A percentile compares a stretch with the other conserved stretches of the same genome.
phyloP scores from a whole-genome alignment of 2,888 invertebrate genomes.

The Rhaphigaster nebulosa region DNA sequence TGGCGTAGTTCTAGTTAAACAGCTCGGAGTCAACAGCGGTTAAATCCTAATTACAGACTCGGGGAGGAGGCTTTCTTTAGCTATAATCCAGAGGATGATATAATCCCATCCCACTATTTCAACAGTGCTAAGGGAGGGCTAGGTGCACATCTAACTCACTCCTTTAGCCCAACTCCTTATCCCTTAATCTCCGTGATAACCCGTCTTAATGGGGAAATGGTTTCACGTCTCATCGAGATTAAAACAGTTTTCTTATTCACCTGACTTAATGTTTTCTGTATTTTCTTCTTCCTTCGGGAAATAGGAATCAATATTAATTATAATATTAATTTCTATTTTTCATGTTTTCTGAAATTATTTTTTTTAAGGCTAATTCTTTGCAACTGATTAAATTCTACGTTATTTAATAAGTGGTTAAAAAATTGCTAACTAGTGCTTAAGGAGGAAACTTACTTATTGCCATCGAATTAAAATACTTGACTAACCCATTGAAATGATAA shows the following conservation, averaged over 20 bases:
- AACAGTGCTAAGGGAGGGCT: not conserved
- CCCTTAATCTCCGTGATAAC: conserved; percentile 41
- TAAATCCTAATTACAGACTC: not conserved
- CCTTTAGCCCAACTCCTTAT: conserved; percentile 41
- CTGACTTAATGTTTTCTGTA: not conserved
- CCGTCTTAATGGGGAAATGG: conserved; percentile 38
- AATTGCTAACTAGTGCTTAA: no score
- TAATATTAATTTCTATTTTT: not conserved
- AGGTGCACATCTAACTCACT: conserved; percentile 19
- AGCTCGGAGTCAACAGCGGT: not conserved
- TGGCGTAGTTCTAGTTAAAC: not conserved
- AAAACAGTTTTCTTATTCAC: conserved; percentile 42
- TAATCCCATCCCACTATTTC: conserved; percentile 7
- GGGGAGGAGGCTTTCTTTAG: not conserved
- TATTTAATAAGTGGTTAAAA: no score
- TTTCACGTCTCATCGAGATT: conserved; percentile 15
- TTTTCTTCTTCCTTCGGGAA: not conserved
- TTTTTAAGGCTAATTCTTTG: no score
- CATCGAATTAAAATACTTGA: no score
- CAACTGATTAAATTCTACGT: no score
- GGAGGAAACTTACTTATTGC: no score
- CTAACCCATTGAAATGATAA: no score
- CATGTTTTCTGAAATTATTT: not conserved
- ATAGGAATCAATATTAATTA: not conserved
- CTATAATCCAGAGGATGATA: conserved; percentile 2